Evolutionary conservation across 1,140 invertebrate species (phyloP), one percentile per base, ranked within the genome.

Genomic region (Eurosta solidaginis): DNA sequence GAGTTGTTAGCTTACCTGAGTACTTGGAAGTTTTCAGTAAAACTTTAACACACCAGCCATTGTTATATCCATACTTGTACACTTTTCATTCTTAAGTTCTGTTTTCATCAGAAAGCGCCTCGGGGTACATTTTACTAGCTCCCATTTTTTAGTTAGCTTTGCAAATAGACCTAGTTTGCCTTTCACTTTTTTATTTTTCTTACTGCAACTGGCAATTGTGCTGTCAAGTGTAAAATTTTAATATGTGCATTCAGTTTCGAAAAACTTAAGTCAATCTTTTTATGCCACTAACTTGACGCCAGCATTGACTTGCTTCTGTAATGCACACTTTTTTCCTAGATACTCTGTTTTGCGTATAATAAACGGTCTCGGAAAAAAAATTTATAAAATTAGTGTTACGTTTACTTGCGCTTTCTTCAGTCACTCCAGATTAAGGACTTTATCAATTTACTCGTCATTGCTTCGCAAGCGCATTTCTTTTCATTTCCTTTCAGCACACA

Each of bases 141-240:
- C 9, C 59, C 33, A 17, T 0, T 9, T 40, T 7, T 20, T 6
- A 68, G 36, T 40, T 68, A 17, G 27, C 33, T 40, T 36, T 68
- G 36, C n/a, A n/a, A 29, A 40, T 63, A 68, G 29, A 68, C 59
- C 59, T 68, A 68, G 29, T 68, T 68, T 68, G n/a, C n/a, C n/a
- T n/a, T n/a, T n/a, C n/a, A n/a, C n/a, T 68, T 68, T 40, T 33
- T 20, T 40, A 33, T 68, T 68, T 12, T 40, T 20, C 33, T n/a
- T 68, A 40, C 59, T 68, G 59, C n/a, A 40, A 68, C 59, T 68
- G 59, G 59, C 59, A 68, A 33, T 68, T 68, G 59, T 68, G 59
- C 59, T 68, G 59, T 68, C 59, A 68, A 68, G 59, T 68, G 59
- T 68, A 68, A 68, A 68, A 68, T 68, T 68, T 42, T 68, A 68